Base-by-base conservation (phyloP, 2,888 invertebrate species). In the Ceramica pisi region DNA sequence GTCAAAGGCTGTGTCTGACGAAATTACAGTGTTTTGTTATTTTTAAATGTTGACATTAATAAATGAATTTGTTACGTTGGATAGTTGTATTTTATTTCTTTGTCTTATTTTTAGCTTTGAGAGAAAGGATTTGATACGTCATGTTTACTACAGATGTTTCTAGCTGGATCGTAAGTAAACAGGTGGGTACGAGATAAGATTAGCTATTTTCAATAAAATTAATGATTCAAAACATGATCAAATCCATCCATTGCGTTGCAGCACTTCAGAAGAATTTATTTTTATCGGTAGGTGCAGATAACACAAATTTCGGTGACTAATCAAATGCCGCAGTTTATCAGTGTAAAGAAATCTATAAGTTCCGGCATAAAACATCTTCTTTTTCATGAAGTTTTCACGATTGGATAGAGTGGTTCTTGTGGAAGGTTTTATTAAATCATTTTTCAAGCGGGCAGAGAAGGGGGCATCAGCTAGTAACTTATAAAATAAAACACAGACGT, bases 401-500 rank as follows among this genome's bases (percentile, higher is more conserved):
- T n/a, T n/a, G n/a, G n/a, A n/a, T n/a, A n/a, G n/a, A n/a, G n/a
- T n/a, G n/a, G n/a, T n/a, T n/a, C n/a, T n/a, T n/a, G n/a, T n/a
- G n/a, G n/a, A n/a, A n/a, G n/a, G n/a, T n/a, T n/a, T n/a, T n/a
- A n/a, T n/a, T n/a, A n/a, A n/a, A n/a, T n/a, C n/a, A n/a, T n/a
- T n/a, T n/a, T n/a, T n/a, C n/a, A n/a, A n/a, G n/a, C n/a, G n/a
- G n/a, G n/a, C n/a, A n/a, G n/a, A n/a, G n/a, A n/a, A n/a, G n/a
- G n/a, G n/a, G n/a, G n/a, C n/a, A n/a, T n/a, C n/a, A n/a, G n/a
- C n/a, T 26, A 19, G 6, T 7, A 4, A n/a, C n/a, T n/a, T 0
- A 16, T n/a, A 7, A 65, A 83, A 87, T 75, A 82, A 84, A 82
- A 68, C 53, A 14, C 44, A 69, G 8, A 67, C 55, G 46, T 84